Percentiles rank a stretch among this genome's conserved stretches.
phyloP scores from a whole-genome alignment of 2,797 vertebrate species.

The Furcifer pardalis region DNA sequence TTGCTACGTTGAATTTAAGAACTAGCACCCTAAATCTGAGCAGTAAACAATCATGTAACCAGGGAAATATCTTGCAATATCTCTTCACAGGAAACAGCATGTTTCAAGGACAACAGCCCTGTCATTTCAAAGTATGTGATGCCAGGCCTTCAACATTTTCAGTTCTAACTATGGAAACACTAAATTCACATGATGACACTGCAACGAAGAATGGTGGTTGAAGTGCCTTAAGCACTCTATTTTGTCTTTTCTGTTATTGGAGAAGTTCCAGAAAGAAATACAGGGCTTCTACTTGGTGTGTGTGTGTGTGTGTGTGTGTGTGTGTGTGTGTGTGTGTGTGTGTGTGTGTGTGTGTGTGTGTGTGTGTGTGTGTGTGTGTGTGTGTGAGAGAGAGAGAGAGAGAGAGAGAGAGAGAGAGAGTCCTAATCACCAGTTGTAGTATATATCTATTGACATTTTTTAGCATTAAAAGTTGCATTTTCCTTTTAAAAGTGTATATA shows the following conservation, averaged over 20 bases:
- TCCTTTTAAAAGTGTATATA: neutral
- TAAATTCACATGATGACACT: neutral
- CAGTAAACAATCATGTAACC: neutral
- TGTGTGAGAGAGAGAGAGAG: no score
- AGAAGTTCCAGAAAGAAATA: constrained; percentile 1
- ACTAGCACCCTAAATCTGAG: neutral
- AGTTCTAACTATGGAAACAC: constrained; percentile 33
- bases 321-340: no score
- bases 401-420: no score
- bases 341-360: no score
- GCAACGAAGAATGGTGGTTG: neutral
- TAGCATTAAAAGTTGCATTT: neutral
- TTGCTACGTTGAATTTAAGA: neutral
- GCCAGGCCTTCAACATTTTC: constrained; percentile 38
- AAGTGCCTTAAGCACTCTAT: neutral
- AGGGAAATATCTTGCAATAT: neutral
- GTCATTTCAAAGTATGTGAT: neutral
- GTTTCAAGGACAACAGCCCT: constrained; percentile 15
- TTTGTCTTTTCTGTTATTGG: constrained; percentile 31
- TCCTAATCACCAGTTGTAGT: neutral
- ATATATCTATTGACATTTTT: neutral
- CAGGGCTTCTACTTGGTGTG: no score
- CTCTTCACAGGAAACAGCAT: neutral
- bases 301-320: no score
- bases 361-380: no score